Evolutionary conservation across 2,113 vertebrate genomes (phyloP).

Genomic region (Ornithorhynchus anatinus): DNA sequence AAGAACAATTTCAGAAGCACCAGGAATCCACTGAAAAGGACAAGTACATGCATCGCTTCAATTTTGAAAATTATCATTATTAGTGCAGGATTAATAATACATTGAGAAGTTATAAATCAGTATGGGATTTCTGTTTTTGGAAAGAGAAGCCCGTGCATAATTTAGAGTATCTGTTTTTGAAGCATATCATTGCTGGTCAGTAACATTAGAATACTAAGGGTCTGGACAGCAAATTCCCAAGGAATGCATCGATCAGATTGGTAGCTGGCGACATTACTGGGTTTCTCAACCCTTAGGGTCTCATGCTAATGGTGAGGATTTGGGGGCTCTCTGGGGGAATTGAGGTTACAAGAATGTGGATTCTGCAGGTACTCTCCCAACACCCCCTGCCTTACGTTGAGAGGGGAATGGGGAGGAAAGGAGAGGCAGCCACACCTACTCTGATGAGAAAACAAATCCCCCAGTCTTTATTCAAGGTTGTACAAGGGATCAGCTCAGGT

Average conservation of each 20-base stretch:
- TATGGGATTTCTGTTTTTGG: no score
- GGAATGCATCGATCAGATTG: not conserved
- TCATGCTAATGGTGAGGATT: no score
- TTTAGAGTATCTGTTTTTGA: not conserved
- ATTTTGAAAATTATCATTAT: constrained; percentile 1
- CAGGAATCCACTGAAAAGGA: constrained; percentile 71
- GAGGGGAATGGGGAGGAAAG: no score
- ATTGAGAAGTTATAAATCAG: constrained; percentile 8
- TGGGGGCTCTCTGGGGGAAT: no score
- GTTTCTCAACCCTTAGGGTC: not conserved
- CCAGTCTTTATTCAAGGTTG: no score
- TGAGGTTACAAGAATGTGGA: no score
- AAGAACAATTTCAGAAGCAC: constrained; percentile 55
- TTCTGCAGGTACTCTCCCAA: no score
- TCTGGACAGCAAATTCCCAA: not conserved
- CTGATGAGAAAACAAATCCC: no score
- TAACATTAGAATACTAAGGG: not conserved
- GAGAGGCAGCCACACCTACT: no score
- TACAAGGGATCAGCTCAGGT: no score
- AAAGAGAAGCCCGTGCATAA: not conserved
- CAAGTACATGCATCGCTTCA: constrained; percentile 59
- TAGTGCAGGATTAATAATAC: constrained; percentile 6
- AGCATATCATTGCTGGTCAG: not conserved
- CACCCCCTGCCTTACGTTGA: no score
- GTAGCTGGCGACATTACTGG: not conserved